A percentile compares a stretch with the other conserved stretches of the same genome.
Evolutionary conservation across 2,888 invertebrate genomes (phyloP).

Genomic region (Megalurothrips usitatus): DNA sequence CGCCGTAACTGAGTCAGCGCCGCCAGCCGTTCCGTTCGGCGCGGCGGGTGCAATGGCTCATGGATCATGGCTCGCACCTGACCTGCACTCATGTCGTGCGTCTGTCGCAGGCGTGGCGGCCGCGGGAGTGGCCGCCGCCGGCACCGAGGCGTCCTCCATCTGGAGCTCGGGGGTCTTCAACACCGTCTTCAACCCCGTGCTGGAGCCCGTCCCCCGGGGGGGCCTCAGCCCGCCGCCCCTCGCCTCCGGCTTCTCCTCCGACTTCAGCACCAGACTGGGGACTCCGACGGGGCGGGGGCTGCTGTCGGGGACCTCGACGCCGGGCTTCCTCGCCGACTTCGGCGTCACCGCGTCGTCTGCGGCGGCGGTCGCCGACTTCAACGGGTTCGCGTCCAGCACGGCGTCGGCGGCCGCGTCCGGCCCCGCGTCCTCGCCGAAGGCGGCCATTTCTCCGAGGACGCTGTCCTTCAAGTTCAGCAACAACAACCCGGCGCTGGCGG

Average conservation of each 20-base stretch:
- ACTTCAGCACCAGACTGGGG: background rate
- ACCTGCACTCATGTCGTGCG: background rate
- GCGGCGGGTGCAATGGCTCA: no score
- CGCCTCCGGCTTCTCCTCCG: background rate
- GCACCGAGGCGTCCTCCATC: background rate
- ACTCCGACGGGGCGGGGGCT: no score
- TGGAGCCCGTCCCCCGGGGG: background rate
- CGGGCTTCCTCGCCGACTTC: background rate
- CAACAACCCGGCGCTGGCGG: background rate
- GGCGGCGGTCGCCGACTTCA: background rate
- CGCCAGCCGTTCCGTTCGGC: no score
- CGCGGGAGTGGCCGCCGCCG: background rate
- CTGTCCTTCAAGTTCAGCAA: no score
- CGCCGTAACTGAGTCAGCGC: no score
- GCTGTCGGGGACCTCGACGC: background rate
- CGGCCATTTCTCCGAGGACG: no score
- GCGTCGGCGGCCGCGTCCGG: background rate
- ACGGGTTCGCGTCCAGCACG: background rate
- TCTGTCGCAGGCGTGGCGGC: background rate
- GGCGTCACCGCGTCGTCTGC: background rate
- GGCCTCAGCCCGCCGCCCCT: background rate
- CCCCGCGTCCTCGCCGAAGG: background rate
- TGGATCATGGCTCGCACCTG: background rate
- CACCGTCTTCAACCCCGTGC: conserved; percentile 1
- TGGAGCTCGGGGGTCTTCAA: background rate